Conservation (phyloP, 2,888 invertebrate genomes). For the Glyphotaelius pellucidus region DNA sequence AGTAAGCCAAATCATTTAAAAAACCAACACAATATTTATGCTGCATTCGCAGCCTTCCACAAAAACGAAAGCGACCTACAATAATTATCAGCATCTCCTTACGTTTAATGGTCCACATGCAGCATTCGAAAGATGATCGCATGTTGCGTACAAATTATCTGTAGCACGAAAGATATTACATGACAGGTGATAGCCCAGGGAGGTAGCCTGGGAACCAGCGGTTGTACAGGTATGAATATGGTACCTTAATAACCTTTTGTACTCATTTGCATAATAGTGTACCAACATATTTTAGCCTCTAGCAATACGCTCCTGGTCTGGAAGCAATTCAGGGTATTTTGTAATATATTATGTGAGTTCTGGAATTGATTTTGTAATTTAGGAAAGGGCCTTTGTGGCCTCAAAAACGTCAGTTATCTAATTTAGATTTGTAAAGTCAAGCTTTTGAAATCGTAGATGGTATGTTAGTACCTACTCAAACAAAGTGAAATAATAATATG, state of each 20-base stretch:
- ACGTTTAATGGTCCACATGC: slow-evolving; percentile 4
- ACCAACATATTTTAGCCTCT: not conserved
- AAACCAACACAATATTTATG: not conserved
- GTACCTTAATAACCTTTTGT: slow-evolving; percentile 26
- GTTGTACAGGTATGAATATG: slow-evolving; percentile 13
- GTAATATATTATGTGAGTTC: not conserved
- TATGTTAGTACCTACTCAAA: not conserved
- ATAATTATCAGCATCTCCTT: not conserved
- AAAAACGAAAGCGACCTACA: slow-evolving; percentile 2
- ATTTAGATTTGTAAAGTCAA: not conserved
- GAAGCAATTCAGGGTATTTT: not conserved
- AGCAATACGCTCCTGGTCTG: not conserved
- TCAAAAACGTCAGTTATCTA: not conserved
- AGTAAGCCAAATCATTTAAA: not conserved
- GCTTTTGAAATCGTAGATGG: not conserved
- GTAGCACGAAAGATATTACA: slow-evolving; percentile 33
- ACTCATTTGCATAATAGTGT: slow-evolving; percentile 39
- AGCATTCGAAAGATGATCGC: slow-evolving; percentile 23
- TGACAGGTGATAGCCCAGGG: slow-evolving; percentile 35
- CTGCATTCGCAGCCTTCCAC: not conserved
- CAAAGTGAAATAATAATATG: not conserved
- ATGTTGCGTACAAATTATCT: slow-evolving; percentile 35
- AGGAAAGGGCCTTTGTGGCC: not conserved
- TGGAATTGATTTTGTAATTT: not conserved
- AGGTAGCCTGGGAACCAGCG: slow-evolving; percentile 28